A percentile compares a stretch with the other conserved stretches of the same genome.
Conservation (phyloP, 2,113 vertebrate species). For the Lasiurus cinereus region DNA sequence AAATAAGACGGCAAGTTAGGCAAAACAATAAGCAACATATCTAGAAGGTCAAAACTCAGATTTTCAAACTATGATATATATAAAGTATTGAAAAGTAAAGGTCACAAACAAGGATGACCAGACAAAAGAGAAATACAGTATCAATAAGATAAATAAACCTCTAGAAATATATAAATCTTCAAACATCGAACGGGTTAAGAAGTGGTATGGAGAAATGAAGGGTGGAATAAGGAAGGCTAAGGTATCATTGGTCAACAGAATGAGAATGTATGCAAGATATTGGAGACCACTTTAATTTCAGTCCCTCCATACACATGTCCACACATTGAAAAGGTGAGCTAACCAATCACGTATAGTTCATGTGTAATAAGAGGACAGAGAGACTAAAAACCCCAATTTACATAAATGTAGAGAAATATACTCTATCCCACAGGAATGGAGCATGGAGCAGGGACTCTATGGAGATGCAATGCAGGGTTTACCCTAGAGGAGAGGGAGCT, state of each 20-base stretch:
- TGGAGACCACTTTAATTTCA: neutral
- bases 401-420: neutral
- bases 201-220: neutral
- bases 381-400: neutral
- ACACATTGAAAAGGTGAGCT: neutral
- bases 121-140: neutral
- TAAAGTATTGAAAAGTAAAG: neutral
- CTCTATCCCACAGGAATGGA: neutral
- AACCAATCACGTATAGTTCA: neutral
- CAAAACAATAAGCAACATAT: neutral
- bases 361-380: neutral
- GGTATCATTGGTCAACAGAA: neutral
- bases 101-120: neutral
- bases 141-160: neutral
- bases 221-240: neutral
- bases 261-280: neutral
- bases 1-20: neutral
- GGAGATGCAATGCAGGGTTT: neutral
- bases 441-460: neutral
- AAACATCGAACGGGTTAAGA: neutral
- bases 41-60: neutral
- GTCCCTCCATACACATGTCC: neutral
- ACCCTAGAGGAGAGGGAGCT: neutral
- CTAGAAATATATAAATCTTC: neutral
- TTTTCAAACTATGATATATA: neutral